Evolutionary conservation across 2,797 vertebrate species (phyloP).

Genomic region (Neostethus bicornis): DNA sequence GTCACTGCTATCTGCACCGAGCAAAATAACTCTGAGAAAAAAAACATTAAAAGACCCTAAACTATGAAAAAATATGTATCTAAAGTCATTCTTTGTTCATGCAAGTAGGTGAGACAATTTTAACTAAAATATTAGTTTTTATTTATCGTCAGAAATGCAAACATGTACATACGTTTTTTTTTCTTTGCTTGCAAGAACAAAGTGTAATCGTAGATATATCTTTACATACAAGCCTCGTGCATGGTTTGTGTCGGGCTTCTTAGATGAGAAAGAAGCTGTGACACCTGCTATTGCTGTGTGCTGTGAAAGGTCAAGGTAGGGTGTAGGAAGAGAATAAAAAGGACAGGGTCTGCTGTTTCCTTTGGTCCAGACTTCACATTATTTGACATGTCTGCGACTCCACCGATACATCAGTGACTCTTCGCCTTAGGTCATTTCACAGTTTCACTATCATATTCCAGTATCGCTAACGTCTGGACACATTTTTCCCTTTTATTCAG

Average conservation of each 20-base stretch:
- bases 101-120: slow-evolving; percentile 47
- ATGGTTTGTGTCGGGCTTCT: slow-evolving; percentile 42
- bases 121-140: too few species aligned
- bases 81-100: slow-evolving; percentile 60
- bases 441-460: slow-evolving; percentile 26
- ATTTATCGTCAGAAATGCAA: too few species aligned
- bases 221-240: slow-evolving; percentile 5
- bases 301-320: slow-evolving; percentile 72
- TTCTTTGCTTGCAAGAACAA: not conserved
- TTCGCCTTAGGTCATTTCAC: slow-evolving; percentile 51
- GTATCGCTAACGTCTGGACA: slow-evolving; percentile 20
- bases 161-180: not conserved
- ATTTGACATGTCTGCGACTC: slow-evolving; percentile 44
- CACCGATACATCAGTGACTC: slow-evolving; percentile 50
- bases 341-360: slow-evolving; percentile 57
- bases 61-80: slow-evolving; percentile 51
- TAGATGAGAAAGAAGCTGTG: slow-evolving; percentile 65
- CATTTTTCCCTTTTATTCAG: too few species aligned
- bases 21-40: slow-evolving; percentile 16
- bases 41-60: too few species aligned
- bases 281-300: slow-evolving; percentile 62
- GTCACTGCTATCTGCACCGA: slow-evolving; percentile 63
- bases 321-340: slow-evolving; percentile 52
- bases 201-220: not conserved
- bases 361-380: slow-evolving; percentile 58